Conservation (phyloP, 2,888 invertebrate genomes). For the Noctua janthe region DNA sequence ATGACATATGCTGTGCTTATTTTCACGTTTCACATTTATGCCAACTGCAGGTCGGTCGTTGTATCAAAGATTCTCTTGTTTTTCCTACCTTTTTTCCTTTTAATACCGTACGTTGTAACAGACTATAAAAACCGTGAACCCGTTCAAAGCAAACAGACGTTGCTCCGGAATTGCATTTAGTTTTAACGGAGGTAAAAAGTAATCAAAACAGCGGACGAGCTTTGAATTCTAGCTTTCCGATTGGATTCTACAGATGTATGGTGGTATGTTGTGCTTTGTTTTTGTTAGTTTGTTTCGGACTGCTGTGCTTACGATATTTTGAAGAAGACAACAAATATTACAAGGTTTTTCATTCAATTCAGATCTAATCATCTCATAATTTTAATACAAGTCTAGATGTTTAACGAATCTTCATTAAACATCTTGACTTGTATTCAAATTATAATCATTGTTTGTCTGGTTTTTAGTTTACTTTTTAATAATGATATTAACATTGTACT, state of each 20-base stretch:
- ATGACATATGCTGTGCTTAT: slow-evolving; percentile 40
- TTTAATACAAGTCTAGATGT: too few species aligned
- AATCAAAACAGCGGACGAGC: slow-evolving; percentile 43
- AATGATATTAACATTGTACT: not conserved
- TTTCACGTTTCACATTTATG: slow-evolving; percentile 12
- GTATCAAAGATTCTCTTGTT: slow-evolving; percentile 22
- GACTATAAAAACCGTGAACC: slow-evolving; percentile 12
- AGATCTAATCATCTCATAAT: too few species aligned
- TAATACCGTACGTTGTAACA: slow-evolving; percentile 1
- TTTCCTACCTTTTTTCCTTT: slow-evolving; percentile 21
- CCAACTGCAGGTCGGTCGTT: slow-evolving; percentile 29
- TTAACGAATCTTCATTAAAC: not conserved
- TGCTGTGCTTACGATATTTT: not conserved
- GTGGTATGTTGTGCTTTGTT: not conserved
- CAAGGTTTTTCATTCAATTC: not conserved
- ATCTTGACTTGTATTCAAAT: not conserved
- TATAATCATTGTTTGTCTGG: not conserved
- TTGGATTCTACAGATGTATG: slow-evolving; percentile 21
- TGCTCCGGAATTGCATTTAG: slow-evolving; percentile 32
- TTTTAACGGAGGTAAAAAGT: slow-evolving; percentile 26
- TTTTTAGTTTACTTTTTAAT: not conserved
- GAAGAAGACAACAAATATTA: not conserved
- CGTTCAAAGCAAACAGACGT: slow-evolving; percentile 7
- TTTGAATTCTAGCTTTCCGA: slow-evolving; percentile 15
- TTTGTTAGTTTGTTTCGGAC: not conserved